Conservation (phyloP, 2,888 invertebrate genomes). For the Diplolepis rosae region DNA sequence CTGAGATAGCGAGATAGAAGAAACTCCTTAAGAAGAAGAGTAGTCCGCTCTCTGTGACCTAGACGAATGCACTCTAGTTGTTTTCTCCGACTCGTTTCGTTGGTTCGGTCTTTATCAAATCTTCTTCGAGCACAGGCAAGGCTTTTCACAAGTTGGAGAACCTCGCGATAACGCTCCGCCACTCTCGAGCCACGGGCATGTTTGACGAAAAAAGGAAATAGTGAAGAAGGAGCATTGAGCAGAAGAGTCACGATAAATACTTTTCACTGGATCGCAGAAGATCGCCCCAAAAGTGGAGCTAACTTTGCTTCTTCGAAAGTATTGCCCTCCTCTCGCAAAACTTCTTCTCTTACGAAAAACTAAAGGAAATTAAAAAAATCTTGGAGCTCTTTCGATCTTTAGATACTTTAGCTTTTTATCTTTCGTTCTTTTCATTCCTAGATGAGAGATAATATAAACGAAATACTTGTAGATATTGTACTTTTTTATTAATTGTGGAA, state of each 20-base stretch:
- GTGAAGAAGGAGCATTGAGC: slow-evolving; percentile 34
- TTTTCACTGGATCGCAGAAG: slow-evolving; percentile 49
- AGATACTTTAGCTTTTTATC: neutral
- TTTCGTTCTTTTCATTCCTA: neutral
- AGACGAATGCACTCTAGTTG: slow-evolving; percentile 70
- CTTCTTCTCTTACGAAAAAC: neutral
- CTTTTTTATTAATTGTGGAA: neutral
- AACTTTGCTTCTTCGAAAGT: slow-evolving; percentile 10
- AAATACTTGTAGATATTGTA: neutral
- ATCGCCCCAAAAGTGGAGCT: slow-evolving; percentile 7
- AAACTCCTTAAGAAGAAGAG: slow-evolving; percentile 67
- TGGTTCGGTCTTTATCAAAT: slow-evolving; percentile 67
- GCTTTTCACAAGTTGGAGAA: slow-evolving; percentile 56
- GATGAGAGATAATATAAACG: neutral
- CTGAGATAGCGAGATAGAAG: slow-evolving; percentile 65
- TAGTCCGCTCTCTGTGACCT: slow-evolving; percentile 66
- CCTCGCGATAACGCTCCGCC: slow-evolving; percentile 55
- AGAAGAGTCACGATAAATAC: slow-evolving; percentile 64
- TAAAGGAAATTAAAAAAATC: neutral
- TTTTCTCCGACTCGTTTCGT: slow-evolving; percentile 61
- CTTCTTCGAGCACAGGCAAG: slow-evolving; percentile 55
- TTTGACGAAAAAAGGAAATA: slow-evolving; percentile 57
- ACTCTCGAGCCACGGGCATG: slow-evolving; percentile 50
- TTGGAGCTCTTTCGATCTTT: slow-evolving; percentile 6
- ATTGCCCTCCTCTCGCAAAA: neutral